Evolutionary conservation across 2,888 invertebrate species (phyloP), one percentile per base, ranked within the genome.

Genomic region (Eugnorisma glareosa): DNA sequence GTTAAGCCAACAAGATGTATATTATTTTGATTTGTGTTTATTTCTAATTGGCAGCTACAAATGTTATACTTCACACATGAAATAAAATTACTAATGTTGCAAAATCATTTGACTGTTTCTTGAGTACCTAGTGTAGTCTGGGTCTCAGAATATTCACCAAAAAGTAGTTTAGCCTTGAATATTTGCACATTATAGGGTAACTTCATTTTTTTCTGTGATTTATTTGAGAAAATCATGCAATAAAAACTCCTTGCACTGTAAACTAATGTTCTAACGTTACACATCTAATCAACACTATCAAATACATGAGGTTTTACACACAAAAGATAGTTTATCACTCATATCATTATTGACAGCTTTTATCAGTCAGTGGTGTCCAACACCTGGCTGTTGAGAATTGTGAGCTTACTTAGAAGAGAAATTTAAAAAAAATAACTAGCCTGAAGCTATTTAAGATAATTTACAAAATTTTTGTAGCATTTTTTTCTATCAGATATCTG

Each of bases 361-460:
- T 93, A 92, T 93, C 92, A 87, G 80, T 6, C 89, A 90, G 92
- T 70, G 75, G 70, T 89, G 6, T 67, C 69, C 80, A 91, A 92
- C 90, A 79, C 73, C 90, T 88, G 83, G 82, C 35, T 77, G 40
- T 31, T 45, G 6, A 35, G 6, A 35, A 15, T 7, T 48, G 21
- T 59, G 40, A 28, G 28, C 35, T 64, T 35, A 24, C 21, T 43
- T n/a, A 24, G 1, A 54, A 64, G 37, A 10, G 3, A 61, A 21
- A 24, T 35, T 24, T 5, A 63, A 40, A 64, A 64, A 40, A 8
- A 24, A n/a, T n/a, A n/a, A 11, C 21, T 8, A 7, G 28, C 15
- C 57, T 28, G 6, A 28, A 40, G 28, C 35, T n/a, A 18, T 64
- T 11, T 64, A n/a, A 10, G 21, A 21, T 35, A 1, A 10, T 21